Evolutionary conservation across 2,797 vertebrate species (phyloP).

Genomic region (Scomberomorus guttatus): DNA sequence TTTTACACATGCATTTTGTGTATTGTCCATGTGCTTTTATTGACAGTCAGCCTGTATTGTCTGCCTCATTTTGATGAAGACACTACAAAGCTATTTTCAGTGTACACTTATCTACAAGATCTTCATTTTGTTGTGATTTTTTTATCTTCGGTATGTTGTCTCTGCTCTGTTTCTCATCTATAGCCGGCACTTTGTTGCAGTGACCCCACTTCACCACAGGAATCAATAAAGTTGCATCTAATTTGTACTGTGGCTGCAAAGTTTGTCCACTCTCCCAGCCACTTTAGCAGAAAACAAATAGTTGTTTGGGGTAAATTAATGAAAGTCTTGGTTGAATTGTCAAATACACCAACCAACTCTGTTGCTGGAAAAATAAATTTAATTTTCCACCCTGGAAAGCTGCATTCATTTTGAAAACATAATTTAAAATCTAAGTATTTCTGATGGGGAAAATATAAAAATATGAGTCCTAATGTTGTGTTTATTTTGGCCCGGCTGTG

Average conservation of each 20-base stretch:
- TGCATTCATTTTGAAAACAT: slow-evolving; percentile 23
- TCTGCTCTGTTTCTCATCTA: slow-evolving; percentile 4
- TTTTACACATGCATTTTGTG: background rate
- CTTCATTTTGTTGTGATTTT: slow-evolving; percentile 21
- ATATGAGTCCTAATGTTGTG: slow-evolving; percentile 10
- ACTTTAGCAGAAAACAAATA: slow-evolving; percentile 67
- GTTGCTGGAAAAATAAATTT: slow-evolving; percentile 28
- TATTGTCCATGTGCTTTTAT: background rate
- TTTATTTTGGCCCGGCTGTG: slow-evolving; percentile 25
- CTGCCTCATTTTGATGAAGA: slow-evolving; percentile 23
- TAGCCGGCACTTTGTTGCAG: slow-evolving; percentile 28
- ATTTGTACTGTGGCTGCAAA: slow-evolving; percentile 60
- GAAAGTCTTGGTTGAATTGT: slow-evolving; percentile 53
- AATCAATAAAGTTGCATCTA: slow-evolving; percentile 71
- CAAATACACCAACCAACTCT: slow-evolving; percentile 22
- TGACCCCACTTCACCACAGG: slow-evolving; percentile 42
- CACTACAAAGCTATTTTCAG: background rate
- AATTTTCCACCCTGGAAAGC: slow-evolving; percentile 19
- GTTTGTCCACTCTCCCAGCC: slow-evolving; percentile 51
- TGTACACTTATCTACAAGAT: slow-evolving; percentile 24
- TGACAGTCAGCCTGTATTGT: background rate
- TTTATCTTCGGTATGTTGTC: slow-evolving; percentile 3
- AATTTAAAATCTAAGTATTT: slow-evolving; percentile 41
- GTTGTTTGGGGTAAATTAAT: slow-evolving; percentile 65
- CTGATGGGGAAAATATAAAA: slow-evolving; percentile 22